A percentile compares a stretch with the other conserved stretches of the same genome.
Conservation (phyloP, 2,113 vertebrate species). For the Craseonycteris thonglongyai region DNA sequence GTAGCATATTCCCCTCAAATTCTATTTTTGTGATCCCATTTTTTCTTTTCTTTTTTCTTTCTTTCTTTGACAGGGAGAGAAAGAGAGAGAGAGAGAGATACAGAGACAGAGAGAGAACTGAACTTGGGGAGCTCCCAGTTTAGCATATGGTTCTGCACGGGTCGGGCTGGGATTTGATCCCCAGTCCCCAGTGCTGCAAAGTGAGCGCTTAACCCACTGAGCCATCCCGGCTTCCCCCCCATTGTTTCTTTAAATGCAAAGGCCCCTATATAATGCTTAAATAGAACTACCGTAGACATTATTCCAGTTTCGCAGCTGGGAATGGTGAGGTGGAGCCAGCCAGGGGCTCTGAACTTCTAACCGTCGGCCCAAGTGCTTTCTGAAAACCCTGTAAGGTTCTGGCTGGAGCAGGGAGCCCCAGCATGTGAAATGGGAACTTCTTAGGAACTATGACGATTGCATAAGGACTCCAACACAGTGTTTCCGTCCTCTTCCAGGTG, state of each 20-base stretch:
- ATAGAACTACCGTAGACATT: not conserved
- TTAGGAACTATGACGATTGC: not conserved
- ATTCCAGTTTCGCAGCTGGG: not conserved
- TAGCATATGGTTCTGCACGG: too few species aligned
- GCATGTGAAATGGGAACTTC: not conserved
- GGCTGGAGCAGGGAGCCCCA: not conserved
- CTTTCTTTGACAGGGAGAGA: too few species aligned
- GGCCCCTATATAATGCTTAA: not conserved
- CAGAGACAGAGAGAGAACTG: too few species aligned
- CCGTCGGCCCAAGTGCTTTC: not conserved
- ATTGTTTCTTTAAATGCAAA: too few species aligned
- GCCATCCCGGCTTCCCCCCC: too few species aligned
- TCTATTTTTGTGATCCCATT: not conserved
- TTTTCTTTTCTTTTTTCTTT: too few species aligned
- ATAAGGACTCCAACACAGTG: not conserved
- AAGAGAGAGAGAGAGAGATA: too few species aligned
- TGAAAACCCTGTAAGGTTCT: not conserved
- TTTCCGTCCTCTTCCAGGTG: constrained; percentile 77
- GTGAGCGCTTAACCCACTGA: too few species aligned
- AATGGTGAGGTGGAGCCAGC: not conserved
- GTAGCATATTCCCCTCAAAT: not conserved
- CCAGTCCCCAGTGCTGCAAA: too few species aligned
- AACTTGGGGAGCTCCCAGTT: too few species aligned
- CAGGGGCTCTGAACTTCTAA: not conserved
- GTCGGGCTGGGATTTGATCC: too few species aligned